Evolutionary conservation across 2,797 vertebrate genomes (phyloP).

Genomic region (Lagocephalus sceleratus): DNA sequence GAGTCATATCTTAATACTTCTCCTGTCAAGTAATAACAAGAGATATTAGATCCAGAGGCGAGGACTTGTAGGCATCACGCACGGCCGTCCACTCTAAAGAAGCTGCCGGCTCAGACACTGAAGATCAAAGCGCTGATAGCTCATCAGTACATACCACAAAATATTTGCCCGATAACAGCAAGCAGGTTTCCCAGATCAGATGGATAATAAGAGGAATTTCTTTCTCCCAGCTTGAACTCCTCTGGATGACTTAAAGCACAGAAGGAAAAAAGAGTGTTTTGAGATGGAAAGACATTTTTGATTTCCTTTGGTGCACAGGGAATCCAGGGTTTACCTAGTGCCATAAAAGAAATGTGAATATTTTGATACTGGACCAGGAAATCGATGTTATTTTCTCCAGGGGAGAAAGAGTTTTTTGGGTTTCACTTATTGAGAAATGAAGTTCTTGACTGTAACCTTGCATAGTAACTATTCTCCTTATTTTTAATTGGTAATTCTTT

Average conservation of each 20-base stretch:
- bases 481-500: neutral
- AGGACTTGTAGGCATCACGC: conserved; percentile 61
- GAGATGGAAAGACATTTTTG: conserved; percentile 48
- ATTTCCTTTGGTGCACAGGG: conserved; percentile 39
- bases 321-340: conserved; percentile 43
- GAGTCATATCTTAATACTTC: conserved; percentile 63
- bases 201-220: conserved; percentile 59
- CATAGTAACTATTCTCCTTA: neutral
- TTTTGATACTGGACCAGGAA: conserved; percentile 41
- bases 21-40: conserved; percentile 73
- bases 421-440: neutral
- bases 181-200: conserved; percentile 55
- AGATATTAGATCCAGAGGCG: conserved; percentile 60
- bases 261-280: conserved; percentile 33
- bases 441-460: neutral
- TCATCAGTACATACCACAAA: conserved; percentile 58
- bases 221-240: conserved; percentile 35
- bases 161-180: conserved; percentile 65
- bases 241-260: conserved; percentile 41
- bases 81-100: conserved; percentile 36
- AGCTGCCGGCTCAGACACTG: conserved; percentile 27
- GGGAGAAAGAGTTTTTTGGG: neutral
- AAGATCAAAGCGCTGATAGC: conserved; percentile 69
- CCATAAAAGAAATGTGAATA: conserved; percentile 36
- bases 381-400: conserved; percentile 34